Evolutionary conservation across 2,113 vertebrate species (phyloP).

Genomic region (Colius striatus): DNA sequence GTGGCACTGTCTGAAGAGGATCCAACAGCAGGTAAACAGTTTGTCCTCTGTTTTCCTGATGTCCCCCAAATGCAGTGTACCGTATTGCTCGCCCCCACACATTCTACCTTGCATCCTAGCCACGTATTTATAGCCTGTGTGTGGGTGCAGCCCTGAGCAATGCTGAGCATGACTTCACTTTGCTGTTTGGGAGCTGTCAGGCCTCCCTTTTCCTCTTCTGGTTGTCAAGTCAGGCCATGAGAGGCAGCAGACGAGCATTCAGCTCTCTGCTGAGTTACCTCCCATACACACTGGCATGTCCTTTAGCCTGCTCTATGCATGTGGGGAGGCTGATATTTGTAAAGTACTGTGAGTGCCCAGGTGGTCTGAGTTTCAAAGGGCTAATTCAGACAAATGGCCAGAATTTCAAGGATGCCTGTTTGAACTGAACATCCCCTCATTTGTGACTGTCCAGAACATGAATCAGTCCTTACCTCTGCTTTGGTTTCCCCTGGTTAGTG

Average conservation of each 20-base stretch:
- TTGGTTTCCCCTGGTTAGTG: neutral
- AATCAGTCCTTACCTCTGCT: neutral
- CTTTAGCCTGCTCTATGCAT: neutral
- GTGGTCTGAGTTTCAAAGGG: neutral
- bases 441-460: neutral
- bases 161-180: neutral
- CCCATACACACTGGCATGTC: neutral
- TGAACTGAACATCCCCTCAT: neutral
- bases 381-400: neutral
- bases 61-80: neutral
- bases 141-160: neutral
- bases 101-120: neutral
- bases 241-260: neutral
- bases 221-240: neutral
- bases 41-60: neutral
- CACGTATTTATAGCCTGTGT: conserved; percentile 23
- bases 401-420: neutral
- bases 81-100: neutral
- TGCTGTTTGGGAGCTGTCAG: neutral
- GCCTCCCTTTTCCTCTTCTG: neutral
- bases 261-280: neutral
- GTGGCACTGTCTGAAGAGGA: conserved; percentile 82
- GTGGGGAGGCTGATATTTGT: neutral
- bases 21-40: conserved; percentile 76
- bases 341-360: neutral